Evolutionary conservation across 2,113 vertebrate species (phyloP).

Genomic region (Himantopus leucocephalus): DNA sequence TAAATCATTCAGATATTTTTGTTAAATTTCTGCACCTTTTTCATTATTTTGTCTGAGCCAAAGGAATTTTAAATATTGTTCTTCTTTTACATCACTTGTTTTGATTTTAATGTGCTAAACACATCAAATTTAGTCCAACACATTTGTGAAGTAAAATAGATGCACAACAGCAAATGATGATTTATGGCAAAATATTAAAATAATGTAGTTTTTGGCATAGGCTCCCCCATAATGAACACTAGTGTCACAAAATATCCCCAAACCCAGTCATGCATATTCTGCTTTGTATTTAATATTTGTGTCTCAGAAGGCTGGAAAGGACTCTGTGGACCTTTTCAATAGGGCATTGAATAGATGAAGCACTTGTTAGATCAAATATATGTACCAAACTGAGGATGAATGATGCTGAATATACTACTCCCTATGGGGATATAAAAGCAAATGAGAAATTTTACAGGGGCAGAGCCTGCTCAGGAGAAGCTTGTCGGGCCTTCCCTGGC

Average conservation of each 20-base stretch:
- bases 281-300: background rate
- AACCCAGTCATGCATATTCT: background rate
- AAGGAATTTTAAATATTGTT: background rate
- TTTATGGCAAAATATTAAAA: conserved; percentile 11
- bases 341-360: background rate
- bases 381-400: background rate
- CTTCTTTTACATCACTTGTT: background rate
- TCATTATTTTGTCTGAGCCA: background rate
- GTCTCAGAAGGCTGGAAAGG: background rate
- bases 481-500: background rate
- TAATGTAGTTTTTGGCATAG: background rate
- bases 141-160: background rate
- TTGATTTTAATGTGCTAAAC: background rate
- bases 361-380: background rate
- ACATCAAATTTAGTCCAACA: background rate
- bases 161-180: background rate
- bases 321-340: background rate
- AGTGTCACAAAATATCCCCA: background rate
- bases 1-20: background rate
- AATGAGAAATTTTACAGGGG: background rate
- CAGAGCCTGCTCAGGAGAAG: background rate
- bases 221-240: background rate
- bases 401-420: background rate
- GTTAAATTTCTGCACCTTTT: background rate
- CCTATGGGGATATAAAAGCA: background rate